A percentile compares a stretch with the other conserved stretches of the same genome.
Evolutionary conservation across 1,140 invertebrate genomes (phyloP).

Genomic region (Pachypeltis micranthus): DNA sequence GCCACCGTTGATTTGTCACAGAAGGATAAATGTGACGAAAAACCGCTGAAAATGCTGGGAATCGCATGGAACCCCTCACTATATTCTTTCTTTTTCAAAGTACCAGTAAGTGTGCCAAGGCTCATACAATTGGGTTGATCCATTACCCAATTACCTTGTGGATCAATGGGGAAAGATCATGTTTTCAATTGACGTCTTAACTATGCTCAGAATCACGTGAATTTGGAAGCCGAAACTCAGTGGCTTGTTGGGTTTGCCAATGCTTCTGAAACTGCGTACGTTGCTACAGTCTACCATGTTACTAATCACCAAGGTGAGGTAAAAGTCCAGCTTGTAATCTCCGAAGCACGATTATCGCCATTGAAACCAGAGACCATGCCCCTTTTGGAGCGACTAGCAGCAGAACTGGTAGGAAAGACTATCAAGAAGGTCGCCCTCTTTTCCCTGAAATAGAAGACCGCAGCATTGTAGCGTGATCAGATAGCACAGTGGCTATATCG

Average conservation of each 20-base stretch:
- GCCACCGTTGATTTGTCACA: not conserved
- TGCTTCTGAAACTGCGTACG: constrained; percentile 33
- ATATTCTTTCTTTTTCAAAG: constrained; percentile 14
- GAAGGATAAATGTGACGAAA: constrained; percentile 4
- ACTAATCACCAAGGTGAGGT: constrained; percentile 4
- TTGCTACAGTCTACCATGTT: constrained; percentile 33
- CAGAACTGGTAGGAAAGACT: constrained; percentile 28
- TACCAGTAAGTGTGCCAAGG: constrained; percentile 31
- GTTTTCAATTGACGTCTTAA: too few relatives aligned
- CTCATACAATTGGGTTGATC: constrained; percentile 33
- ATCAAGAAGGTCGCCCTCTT: constrained; percentile 23
- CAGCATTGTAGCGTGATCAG: constrained; percentile 23
- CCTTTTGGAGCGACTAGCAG: constrained; percentile 31
- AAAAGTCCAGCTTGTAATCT: constrained; percentile 23
- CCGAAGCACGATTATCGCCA: constrained; percentile 33
- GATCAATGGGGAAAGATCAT: too few relatives aligned
- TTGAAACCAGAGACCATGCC: constrained; percentile 29
- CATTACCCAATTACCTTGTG: too few relatives aligned
- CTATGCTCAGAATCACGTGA: constrained; percentile 24
- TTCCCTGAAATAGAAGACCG: constrained; percentile 6
- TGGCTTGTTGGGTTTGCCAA: constrained; percentile 34
- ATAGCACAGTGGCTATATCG: constrained; percentile 24
- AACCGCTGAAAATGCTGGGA: constrained; percentile 15
- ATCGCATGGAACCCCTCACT: constrained; percentile 8
- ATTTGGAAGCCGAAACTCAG: not conserved